Evolutionary conservation across 2,113 vertebrate species (phyloP).

Genomic region (Noctilio leporinus): DNA sequence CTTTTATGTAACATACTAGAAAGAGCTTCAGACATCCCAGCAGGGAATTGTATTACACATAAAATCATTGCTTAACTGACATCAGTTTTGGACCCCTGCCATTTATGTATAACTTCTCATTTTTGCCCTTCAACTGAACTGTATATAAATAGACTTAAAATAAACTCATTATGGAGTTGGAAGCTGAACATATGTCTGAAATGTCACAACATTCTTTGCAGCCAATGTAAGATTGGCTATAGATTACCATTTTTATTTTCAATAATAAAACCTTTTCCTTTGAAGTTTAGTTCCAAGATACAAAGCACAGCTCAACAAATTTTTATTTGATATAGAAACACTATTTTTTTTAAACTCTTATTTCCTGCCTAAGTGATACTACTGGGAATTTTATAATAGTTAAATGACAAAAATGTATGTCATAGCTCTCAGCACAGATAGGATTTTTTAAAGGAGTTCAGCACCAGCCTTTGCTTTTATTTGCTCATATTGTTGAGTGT

Average conservation of each 20-base stretch:
- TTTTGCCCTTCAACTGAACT: constrained; percentile 68
- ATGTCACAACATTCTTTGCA: constrained; percentile 56
- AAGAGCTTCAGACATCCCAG: constrained; percentile 45
- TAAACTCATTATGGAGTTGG: constrained; percentile 64
- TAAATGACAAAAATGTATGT: constrained; percentile 57
- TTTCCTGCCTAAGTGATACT: constrained; percentile 31
- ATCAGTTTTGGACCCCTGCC: constrained; percentile 55
- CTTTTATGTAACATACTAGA: constrained; percentile 51
- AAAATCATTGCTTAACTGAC: constrained; percentile 56
- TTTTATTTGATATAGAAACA: constrained; percentile 54
- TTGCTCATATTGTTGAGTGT: not conserved
- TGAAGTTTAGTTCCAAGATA: constrained; percentile 48
- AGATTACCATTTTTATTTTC: constrained; percentile 67
- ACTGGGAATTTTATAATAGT: constrained; percentile 47
- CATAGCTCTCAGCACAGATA: constrained; percentile 36
- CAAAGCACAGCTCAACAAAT: constrained; percentile 50
- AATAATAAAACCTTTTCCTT: constrained; percentile 60
- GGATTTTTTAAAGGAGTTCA: constrained; percentile 24
- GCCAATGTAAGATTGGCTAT: constrained; percentile 48
- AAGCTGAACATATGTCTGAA: constrained; percentile 68
- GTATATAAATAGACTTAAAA: constrained; percentile 62
- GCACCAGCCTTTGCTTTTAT: constrained; percentile 2
- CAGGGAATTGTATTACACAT: constrained; percentile 51
- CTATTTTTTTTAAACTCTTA: constrained; percentile 50
- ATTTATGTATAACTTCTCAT: constrained; percentile 52